phyloP scores from a whole-genome alignment of 2,888 invertebrate species.

The Acanthosoma haemorrhoidale region DNA sequence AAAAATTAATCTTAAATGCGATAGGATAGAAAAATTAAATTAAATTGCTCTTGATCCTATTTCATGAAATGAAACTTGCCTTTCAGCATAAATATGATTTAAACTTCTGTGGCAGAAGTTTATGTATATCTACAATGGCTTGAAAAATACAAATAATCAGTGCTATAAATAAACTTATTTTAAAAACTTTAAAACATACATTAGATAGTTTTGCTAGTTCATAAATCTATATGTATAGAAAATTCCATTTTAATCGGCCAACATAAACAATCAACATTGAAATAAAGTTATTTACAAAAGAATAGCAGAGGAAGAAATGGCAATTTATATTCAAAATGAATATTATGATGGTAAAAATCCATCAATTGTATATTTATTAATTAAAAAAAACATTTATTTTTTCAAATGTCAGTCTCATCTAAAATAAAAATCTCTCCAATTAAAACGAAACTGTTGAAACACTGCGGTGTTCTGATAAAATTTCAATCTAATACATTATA shows the following conservation, averaged over 20 bases:
- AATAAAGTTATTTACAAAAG: slow-evolving; percentile 11
- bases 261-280: neutral
- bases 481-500: neutral
- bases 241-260: neutral
- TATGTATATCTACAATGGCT: too few species aligned
- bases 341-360: neutral
- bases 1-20: too few species aligned
- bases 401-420: neutral
- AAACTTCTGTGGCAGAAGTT: too few species aligned
- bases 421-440: neutral
- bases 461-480: neutral
- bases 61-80: too few species aligned
- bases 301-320: neutral
- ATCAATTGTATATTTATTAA: neutral
- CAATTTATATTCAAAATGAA: neutral
- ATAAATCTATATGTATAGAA: too few species aligned
- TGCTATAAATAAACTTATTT: too few species aligned
- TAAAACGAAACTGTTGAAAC: neutral
- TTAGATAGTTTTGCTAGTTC: too few species aligned
- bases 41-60: too few species aligned
- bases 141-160: too few species aligned
- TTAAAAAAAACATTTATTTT: neutral
- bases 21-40: too few species aligned
- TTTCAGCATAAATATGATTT: too few species aligned
- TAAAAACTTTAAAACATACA: too few species aligned